These are phyloP conservation scores for Adelges cooleyi DNA, from an alignment of 1,140 invertebrate species.

Conservation along the genomic window DNA sequence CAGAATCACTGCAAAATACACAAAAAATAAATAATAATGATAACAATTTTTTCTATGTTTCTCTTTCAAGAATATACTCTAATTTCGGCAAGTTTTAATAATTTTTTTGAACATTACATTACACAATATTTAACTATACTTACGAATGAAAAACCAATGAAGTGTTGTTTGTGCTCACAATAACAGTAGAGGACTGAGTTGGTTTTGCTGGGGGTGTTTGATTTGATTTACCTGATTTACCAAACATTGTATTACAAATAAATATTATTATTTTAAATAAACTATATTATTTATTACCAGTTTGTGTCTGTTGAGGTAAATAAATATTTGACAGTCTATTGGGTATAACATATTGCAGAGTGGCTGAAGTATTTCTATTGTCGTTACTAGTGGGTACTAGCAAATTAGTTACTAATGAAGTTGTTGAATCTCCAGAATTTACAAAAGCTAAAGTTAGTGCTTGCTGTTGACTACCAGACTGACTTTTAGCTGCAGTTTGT, in stretches of 20 bases:
- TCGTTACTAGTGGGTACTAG: slow-evolving; percentile 5
- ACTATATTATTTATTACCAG: background rate
- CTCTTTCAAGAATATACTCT: too few relatives aligned
- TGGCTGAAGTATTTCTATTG: background rate
- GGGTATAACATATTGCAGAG: slow-evolving; percentile 21
- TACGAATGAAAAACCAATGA: slow-evolving; percentile 6
- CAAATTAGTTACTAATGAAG: slow-evolving; percentile 20
- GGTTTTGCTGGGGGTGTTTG: slow-evolving; percentile 1
- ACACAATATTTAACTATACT: too few relatives aligned
- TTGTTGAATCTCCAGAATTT: slow-evolving; percentile 20
- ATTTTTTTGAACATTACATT: too few relatives aligned
- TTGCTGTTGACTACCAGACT: slow-evolving; percentile 10
- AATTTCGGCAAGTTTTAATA: too few relatives aligned
- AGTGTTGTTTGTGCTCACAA: slow-evolving; percentile 16
- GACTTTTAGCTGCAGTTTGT: slow-evolving; percentile 9
- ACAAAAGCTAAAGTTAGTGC: slow-evolving; percentile 25
- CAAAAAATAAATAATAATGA: too few relatives aligned
- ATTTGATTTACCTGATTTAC: slow-evolving; percentile 3
- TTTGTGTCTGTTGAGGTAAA: slow-evolving; percentile 3
- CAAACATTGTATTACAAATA: background rate
- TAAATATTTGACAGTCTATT: slow-evolving; percentile 10
- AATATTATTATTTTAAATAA: too few relatives aligned
- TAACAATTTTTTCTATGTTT: too few relatives aligned
- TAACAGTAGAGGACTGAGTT: slow-evolving; percentile 14
- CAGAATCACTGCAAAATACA: slow-evolving; percentile 8